A percentile compares a stretch with the other conserved stretches of the same genome.
These are phyloP conservation scores for Hydraecia micacea DNA, from an alignment of 2,888 invertebrate genomes.

Conservation along the genomic window DNA sequence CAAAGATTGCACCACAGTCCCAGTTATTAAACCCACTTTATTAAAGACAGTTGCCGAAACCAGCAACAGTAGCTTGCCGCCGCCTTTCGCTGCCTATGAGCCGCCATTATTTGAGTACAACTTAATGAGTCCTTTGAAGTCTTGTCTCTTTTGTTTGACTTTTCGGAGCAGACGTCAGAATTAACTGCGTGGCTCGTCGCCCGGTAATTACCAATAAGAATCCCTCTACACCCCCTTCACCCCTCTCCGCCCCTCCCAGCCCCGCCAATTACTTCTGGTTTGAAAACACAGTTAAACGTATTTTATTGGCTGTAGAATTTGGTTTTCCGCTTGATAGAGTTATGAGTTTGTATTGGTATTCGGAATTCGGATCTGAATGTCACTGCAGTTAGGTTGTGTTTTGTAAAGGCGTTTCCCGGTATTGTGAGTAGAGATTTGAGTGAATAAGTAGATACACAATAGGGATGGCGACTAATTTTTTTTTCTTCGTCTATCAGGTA, in stretches of 20 bases:
- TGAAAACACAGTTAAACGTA: slow-evolving; percentile 70
- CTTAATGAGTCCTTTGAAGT: slow-evolving; percentile 84
- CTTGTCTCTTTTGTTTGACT: slow-evolving; percentile 82
- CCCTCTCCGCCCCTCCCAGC: slow-evolving; percentile 31
- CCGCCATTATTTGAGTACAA: slow-evolving; percentile 79
- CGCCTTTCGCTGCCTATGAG: slow-evolving; percentile 52
- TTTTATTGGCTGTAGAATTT: slow-evolving; percentile 68
- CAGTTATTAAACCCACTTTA: slow-evolving; percentile 50
- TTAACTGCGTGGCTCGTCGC: slow-evolving; percentile 73
- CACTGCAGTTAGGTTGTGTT: neutral
- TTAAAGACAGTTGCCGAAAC: slow-evolving; percentile 36
- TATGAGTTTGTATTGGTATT: slow-evolving; percentile 63
- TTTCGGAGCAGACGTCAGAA: slow-evolving; percentile 77
- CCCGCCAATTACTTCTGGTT: slow-evolving; percentile 73
- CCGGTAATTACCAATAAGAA: slow-evolving; percentile 78
- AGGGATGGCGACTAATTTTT: too few species aligned
- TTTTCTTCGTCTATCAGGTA: too few species aligned
- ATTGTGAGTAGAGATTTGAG: slow-evolving; percentile 8
- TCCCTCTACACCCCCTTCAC: slow-evolving; percentile 44
- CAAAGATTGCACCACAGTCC: slow-evolving; percentile 17
- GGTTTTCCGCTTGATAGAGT: slow-evolving; percentile 62
- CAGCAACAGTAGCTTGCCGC: slow-evolving; percentile 37
- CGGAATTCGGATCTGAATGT: slow-evolving; percentile 36
- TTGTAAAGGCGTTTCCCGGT: neutral
- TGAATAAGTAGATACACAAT: neutral